Percentiles rank a stretch among this genome's conserved stretches.
These are phyloP conservation scores for Gymnothorax reevesii DNA, from an alignment of 2,797 vertebrate species.

Conservation along the genomic window DNA sequence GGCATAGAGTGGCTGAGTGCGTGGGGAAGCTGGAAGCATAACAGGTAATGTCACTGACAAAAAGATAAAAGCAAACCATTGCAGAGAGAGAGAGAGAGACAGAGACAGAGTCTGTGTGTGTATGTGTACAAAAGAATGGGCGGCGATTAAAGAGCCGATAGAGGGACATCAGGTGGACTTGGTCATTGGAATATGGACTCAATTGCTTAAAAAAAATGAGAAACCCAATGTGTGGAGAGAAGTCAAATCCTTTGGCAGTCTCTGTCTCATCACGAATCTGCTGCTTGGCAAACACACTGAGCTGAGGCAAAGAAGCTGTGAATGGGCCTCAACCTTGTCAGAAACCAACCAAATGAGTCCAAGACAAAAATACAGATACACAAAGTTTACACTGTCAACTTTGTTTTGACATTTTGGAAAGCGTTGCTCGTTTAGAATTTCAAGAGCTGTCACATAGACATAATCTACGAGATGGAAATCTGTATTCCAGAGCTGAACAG, in stretches of 20 bases:
- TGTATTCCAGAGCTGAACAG: slow-evolving; percentile 8
- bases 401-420: slow-evolving; percentile 13
- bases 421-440: slow-evolving; percentile 1
- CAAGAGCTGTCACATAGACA: slow-evolving; percentile 6
- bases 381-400: background rate
- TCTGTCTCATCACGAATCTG: background rate
- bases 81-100: background rate
- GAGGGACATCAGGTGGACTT: background rate
- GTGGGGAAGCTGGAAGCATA: too few relatives aligned
- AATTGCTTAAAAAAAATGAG: too few relatives aligned
- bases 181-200: background rate
- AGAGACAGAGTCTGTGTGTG: background rate
- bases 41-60: background rate
- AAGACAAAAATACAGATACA: background rate
- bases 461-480: slow-evolving; percentile 4
- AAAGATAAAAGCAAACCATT: background rate
- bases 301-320: background rate
- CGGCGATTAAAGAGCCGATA: background rate
- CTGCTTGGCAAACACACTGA: background rate
- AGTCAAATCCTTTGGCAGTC: background rate
- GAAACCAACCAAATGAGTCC: slow-evolving; percentile 1
- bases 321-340: background rate
- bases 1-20: background rate
- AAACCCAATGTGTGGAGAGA: background rate
- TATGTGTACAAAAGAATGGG: background rate